These are phyloP conservation scores for Pomatostomus ruficeps DNA, from an alignment of 2,113 vertebrate species.

Conservation along the genomic window DNA sequence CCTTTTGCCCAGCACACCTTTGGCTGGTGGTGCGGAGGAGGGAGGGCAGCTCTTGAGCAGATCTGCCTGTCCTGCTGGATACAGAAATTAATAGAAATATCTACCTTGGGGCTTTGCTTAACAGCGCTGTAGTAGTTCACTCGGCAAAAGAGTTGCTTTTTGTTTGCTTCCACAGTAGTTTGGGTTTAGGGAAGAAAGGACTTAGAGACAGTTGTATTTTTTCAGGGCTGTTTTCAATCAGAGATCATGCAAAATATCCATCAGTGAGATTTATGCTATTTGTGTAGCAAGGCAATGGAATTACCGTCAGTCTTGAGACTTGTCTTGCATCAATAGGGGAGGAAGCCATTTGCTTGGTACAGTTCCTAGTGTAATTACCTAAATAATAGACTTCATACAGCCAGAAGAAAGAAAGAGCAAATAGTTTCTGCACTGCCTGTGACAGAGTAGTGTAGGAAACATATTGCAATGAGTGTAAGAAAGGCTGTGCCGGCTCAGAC, in stretches of 20 bases:
- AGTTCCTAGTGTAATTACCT: constrained; percentile 21
- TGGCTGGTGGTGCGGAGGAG: neutral
- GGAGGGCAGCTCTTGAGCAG: neutral
- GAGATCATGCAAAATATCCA: neutral
- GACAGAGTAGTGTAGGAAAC: neutral
- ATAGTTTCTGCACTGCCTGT: neutral
- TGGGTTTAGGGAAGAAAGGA: neutral
- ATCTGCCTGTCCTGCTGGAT: neutral
- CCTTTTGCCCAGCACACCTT: neutral
- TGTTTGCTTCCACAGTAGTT: neutral
- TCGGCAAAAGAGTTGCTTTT: neutral
- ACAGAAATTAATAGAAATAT: neutral
- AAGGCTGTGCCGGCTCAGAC: neutral
- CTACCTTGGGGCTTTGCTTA: neutral
- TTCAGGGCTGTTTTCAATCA: neutral
- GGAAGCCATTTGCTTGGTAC: constrained; percentile 15
- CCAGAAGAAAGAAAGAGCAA: constrained; percentile 30
- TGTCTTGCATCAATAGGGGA: neutral
- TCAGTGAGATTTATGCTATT: neutral
- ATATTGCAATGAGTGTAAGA: neutral
- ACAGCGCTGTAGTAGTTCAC: neutral
- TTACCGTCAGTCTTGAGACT: neutral
- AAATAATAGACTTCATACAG: constrained; percentile 32
- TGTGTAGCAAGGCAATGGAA: neutral
- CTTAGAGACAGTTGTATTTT: neutral